Evolutionary conservation across 2,797 vertebrate genomes (phyloP).

Genomic region (Loriculus beryllinus): DNA sequence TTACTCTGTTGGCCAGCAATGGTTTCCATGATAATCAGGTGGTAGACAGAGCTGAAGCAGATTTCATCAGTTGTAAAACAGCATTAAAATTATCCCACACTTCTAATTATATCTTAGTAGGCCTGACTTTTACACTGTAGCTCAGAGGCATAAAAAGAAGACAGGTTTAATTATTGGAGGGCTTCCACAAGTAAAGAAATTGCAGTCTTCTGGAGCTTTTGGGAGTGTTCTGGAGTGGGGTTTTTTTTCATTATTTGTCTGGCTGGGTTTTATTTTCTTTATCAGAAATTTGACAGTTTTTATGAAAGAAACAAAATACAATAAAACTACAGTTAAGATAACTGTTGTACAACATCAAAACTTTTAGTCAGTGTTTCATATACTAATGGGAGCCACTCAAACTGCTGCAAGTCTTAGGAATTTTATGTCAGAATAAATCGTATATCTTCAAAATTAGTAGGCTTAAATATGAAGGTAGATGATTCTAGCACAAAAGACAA

Average conservation of each 20-base stretch:
- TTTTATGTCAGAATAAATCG: not conserved
- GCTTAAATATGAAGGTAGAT: not conserved
- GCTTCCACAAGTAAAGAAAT: conserved; percentile 21
- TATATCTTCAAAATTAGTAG: not conserved
- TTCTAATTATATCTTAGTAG: conserved; percentile 75
- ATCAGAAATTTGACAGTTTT: not conserved
- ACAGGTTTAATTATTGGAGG: conserved; percentile 34
- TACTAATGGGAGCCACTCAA: not conserved
- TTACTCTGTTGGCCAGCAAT: conserved; percentile 67
- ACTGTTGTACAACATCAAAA: not conserved
- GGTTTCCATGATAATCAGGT: conserved; percentile 78
- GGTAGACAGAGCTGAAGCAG: conserved; percentile 68
- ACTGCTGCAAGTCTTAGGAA: not conserved
- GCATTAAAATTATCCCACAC: conserved; percentile 74
- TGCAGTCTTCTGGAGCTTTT: not conserved
- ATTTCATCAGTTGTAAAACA: conserved; percentile 76
- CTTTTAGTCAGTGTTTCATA: not conserved
- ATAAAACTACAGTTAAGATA: not conserved
- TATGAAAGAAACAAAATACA: not conserved
- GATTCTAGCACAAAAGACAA: not conserved
- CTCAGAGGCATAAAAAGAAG: conserved; percentile 61
- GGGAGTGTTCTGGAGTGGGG: not conserved
- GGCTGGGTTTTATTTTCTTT: not conserved
- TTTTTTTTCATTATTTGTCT: not conserved
- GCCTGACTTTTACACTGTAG: conserved; percentile 50